phyloP scores from a whole-genome alignment of 2,113 vertebrate species.

The Silurus glanis region DNA sequence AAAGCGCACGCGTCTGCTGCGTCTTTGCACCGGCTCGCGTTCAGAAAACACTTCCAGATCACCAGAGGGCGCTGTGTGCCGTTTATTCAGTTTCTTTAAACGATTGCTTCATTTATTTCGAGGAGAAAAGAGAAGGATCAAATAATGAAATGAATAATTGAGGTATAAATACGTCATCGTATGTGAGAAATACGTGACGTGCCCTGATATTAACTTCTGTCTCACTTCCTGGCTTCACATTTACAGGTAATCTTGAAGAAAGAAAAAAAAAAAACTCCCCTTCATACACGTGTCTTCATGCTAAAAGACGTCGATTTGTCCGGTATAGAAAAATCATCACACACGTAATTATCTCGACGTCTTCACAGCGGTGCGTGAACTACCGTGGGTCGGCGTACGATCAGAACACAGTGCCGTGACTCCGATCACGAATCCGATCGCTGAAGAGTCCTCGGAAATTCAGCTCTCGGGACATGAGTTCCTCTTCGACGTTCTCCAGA shows the following conservation, averaged over 20 bases:
- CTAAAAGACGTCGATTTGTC: not conserved
- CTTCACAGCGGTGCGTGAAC: conserved; percentile 5
- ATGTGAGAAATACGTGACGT: no score
- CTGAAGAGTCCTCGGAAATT: conserved; percentile 69
- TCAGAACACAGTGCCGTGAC: not conserved
- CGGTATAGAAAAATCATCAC: not conserved
- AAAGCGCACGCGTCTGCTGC: not conserved
- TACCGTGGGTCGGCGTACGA: not conserved
- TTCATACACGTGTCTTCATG: not conserved
- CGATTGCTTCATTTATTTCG: conserved; percentile 4
- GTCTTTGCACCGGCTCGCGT: not conserved
- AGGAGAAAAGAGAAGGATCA: not conserved
- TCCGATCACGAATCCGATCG: conserved; percentile 50
- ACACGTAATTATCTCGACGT: not conserved
- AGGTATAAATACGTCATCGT: not conserved
- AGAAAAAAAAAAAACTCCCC: not conserved
- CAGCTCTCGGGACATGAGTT: conserved; percentile 75
- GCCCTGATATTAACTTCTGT: not conserved
- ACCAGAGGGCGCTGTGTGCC: not conserved
- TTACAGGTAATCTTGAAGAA: not conserved
- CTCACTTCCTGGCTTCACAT: not conserved
- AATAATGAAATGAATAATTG: not conserved
- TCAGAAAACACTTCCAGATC: conserved; percentile 22
- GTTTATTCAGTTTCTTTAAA: conserved; percentile 19
- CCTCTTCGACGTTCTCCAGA: conserved; percentile 79